A percentile compares a stretch with the other conserved stretches of the same genome.
Conservation (phyloP, 1,140 invertebrate genomes). For the Drosophila subobscura region DNA sequence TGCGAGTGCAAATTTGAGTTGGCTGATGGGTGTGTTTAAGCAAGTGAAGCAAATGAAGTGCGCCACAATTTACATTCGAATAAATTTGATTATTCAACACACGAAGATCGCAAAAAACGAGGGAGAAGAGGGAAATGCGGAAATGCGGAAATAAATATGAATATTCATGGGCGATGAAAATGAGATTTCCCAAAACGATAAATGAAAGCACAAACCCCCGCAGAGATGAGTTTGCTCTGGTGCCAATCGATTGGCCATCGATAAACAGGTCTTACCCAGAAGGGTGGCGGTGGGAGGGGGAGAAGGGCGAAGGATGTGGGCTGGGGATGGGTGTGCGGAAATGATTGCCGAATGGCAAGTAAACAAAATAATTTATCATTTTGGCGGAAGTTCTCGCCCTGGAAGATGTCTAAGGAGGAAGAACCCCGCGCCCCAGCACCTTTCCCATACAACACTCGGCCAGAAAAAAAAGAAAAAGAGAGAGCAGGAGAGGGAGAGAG, state of each 20-base stretch:
- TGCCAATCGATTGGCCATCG: conserved; percentile 42
- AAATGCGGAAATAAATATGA: conserved; percentile 10
- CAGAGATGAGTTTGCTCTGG: background rate
- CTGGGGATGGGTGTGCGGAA: conserved; percentile 25
- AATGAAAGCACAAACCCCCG: background rate
- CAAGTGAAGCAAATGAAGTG: conserved; percentile 30
- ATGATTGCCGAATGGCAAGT: conserved; percentile 60
- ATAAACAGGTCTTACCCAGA: conserved; percentile 7
- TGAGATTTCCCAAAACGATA: conserved; percentile 20
- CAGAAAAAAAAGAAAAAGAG: background rate
- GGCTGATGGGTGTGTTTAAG: background rate
- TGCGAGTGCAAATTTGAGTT: background rate
- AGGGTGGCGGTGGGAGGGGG: no score
- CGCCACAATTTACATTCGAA: conserved; percentile 28
- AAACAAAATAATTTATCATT: conserved; percentile 77
- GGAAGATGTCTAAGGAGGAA: conserved; percentile 32
- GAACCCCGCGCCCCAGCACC: conserved; percentile 19
- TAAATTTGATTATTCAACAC: conserved; percentile 31
- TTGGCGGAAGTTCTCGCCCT: conserved; percentile 41
- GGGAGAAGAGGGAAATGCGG: background rate
- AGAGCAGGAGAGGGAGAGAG: background rate
- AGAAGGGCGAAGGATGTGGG: conserved; percentile 27
- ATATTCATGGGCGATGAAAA: conserved; percentile 32
- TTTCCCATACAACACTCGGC: background rate
- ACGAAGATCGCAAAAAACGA: conserved; percentile 2